Evolutionary conservation across 2,113 vertebrate genomes (phyloP).

Genomic region (Bolborhynchus lineola): DNA sequence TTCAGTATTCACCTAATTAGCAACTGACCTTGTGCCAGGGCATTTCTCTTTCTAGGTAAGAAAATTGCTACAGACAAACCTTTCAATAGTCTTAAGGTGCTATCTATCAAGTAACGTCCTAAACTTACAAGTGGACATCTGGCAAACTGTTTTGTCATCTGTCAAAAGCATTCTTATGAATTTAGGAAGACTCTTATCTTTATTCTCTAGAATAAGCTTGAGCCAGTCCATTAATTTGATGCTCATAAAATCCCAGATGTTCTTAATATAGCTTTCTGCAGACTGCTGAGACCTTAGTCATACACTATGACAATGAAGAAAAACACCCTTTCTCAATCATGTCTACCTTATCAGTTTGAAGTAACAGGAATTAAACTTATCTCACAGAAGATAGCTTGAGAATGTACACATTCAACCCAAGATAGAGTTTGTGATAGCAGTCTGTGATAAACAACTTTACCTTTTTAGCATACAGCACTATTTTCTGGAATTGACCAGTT

Average conservation of each 20-base stretch:
- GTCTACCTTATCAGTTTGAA: background rate
- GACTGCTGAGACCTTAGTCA: background rate
- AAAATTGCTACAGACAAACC: background rate
- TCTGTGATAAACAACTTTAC: conserved; percentile 62
- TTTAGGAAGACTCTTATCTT: background rate
- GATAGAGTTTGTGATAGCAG: background rate
- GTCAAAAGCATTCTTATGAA: background rate
- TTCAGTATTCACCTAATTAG: background rate
- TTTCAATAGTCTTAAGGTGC: background rate
- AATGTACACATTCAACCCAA: background rate
- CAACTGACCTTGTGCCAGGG: background rate
- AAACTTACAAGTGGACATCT: background rate
- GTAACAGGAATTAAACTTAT: background rate
- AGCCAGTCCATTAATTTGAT: background rate
- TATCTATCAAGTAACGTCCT: background rate
- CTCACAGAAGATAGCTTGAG: background rate
- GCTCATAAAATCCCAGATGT: background rate
- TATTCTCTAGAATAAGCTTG: background rate
- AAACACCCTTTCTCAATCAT: background rate
- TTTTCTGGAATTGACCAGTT: conserved; percentile 94
- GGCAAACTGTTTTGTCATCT: background rate
- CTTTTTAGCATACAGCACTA: conserved; percentile 93
- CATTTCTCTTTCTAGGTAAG: background rate
- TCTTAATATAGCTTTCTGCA: background rate
- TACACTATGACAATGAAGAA: background rate